Base-by-base conservation (phyloP, 2,797 vertebrate genomes). In the Mus minutoides region DNA sequence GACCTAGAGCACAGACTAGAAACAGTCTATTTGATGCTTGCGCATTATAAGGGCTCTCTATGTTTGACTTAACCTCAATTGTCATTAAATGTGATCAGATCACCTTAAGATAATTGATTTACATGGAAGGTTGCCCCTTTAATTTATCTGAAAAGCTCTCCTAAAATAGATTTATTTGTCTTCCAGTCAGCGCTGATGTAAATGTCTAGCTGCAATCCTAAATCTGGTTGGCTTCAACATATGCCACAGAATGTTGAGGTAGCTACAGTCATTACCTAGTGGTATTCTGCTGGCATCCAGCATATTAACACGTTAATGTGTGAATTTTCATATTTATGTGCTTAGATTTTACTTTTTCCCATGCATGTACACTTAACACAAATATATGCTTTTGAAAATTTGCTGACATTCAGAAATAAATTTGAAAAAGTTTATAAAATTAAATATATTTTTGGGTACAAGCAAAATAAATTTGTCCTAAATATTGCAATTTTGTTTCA, bases 371-470 rank as follows among this genome's bases (percentile, higher is more conserved):
- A 83, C 95, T 98, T 97, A 97, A 77, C 97, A 98, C 94, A 98
- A 97, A 97, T 97, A 24, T 97, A 93, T 98, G 52, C 96, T 98
- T 98, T 97, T 97, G 91, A 96, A 92, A 98, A n/a, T 97, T 96
- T 97, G 89, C 98, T 79, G 97, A 98, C 96, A 97, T 97, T 97
- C 95, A 97, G 97, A 97, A 98, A 98, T 98, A 98, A 97, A 97
- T 93, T 94, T 98, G 92, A 85, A 69, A 43, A 52, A 3, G 2
- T 49, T 40, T 82, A 11, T 58, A 58, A 82, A 40, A 80, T 24
- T 37, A 80, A 58, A 58, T 17, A 79, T n/a, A 71, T 7, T 71
- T 71, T 71, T 4, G n/a, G 8, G 8, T 19, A 71, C 8, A 71
- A 71, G 69, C 69, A 71, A 71, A 71, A 71, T 71, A 37, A 37